Percentiles rank a stretch among this genome's conserved stretches.
Evolutionary conservation across 2,113 vertebrate genomes (phyloP).

Genomic region (Bos taurus): ARS-UCD2.0 NC_037346.1:29745001-29745500

Average conservation of each 20-base stretch:
- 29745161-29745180: slow-evolving; percentile 63
- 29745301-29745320: background rate
- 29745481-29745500: background rate
- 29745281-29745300: background rate
- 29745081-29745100: slow-evolving; percentile 63
- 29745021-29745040: background rate
- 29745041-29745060: slow-evolving; percentile 11
- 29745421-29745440: background rate
- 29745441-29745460: background rate
- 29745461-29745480: background rate
- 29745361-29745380: background rate
- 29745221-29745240: background rate
- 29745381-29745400: accelerated
- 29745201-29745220: background rate
- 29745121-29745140: slow-evolving; percentile 3
- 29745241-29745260: background rate
- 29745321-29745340: background rate
- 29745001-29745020: background rate
- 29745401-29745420: too few relatives aligned
- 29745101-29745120: slow-evolving; percentile 46
- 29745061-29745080: slow-evolving; percentile 44
- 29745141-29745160: slow-evolving; percentile 66
- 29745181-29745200: slow-evolving; percentile 47
- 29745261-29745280: background rate
- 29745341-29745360: background rate